Percentiles rank a stretch among this genome's conserved stretches.
phyloP scores from a whole-genome alignment of 2,797 vertebrate genomes.

The Lemur catta region DNA sequence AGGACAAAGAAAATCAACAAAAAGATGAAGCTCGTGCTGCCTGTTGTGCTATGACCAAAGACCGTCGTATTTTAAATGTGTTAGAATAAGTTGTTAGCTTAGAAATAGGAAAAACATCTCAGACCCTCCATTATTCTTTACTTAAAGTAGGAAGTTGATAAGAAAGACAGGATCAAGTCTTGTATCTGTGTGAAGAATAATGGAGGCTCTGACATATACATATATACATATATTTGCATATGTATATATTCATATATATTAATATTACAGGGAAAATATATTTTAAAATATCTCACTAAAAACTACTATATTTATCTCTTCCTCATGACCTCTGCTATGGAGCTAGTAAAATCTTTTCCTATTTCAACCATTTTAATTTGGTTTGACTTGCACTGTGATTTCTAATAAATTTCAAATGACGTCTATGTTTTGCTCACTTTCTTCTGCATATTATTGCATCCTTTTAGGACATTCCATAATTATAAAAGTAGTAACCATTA shows the following conservation, averaged over 20 bases:
- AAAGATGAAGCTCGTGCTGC: neutral
- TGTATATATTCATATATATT: neutral
- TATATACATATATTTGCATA: neutral
- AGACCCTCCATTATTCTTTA: neutral
- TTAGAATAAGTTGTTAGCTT: neutral
- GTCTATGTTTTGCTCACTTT: neutral
- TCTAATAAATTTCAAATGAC: neutral
- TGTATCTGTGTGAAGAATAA: neutral
- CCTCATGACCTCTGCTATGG: neutral
- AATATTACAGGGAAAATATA: neutral
- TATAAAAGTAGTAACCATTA: neutral
- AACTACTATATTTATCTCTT: neutral
- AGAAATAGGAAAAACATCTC: neutral
- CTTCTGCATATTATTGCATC: too few relatives aligned
- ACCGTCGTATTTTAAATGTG: too few relatives aligned
- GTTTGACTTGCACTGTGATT: neutral
- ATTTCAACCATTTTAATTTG: neutral
- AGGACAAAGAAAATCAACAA: neutral
- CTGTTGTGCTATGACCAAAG: neutral
- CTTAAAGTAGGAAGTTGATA: neutral
- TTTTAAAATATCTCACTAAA: neutral
- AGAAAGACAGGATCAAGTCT: neutral
- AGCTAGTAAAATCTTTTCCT: neutral
- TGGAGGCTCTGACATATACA: neutral
- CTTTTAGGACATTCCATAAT: neutral